A percentile compares a stretch with the other conserved stretches of the same genome.
phyloP scores from a whole-genome alignment of 2,888 invertebrate species.

The Mellilla xanthometata region DNA sequence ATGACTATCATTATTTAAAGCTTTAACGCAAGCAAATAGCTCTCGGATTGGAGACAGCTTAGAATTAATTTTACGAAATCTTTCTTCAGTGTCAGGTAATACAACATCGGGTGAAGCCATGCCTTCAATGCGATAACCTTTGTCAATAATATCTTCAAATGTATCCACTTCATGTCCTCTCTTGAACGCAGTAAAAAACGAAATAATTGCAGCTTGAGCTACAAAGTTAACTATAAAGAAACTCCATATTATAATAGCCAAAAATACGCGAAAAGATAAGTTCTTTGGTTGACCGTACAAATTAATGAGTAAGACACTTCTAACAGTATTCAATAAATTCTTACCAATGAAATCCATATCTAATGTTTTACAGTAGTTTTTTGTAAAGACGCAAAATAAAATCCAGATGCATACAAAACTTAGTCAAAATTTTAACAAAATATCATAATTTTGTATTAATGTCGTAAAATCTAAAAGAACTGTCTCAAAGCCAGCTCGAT shows the following conservation, averaged over 20 bases:
- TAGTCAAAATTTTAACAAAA: constrained; percentile 41
- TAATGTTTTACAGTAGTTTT: constrained; percentile 40
- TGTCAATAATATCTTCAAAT: constrained; percentile 66
- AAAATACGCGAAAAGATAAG: constrained; percentile 57
- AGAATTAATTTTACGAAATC: constrained; percentile 55
- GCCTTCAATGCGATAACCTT: constrained; percentile 65
- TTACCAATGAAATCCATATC: constrained; percentile 62
- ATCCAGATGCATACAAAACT: constrained; percentile 64
- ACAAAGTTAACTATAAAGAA: constrained; percentile 69
- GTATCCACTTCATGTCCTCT: constrained; percentile 70
- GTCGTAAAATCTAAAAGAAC: constrained; percentile 54
- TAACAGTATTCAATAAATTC: constrained; percentile 61
- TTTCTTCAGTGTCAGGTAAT: constrained; percentile 63
- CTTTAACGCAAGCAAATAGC: constrained; percentile 52
- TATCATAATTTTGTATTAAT: constrained; percentile 38
- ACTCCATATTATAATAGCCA: constrained; percentile 62
- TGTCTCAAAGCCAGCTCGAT: constrained; percentile 62
- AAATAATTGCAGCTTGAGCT: constrained; percentile 68
- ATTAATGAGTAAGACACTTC: constrained; percentile 55
- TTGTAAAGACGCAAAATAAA: constrained; percentile 53
- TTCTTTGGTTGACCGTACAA: constrained; percentile 55
- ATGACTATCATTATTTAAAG: constrained; percentile 51
- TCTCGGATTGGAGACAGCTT: constrained; percentile 51
- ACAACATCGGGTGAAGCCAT: constrained; percentile 68
- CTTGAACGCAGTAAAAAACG: constrained; percentile 66